Conservation (phyloP, 92 coral and sea anemone species). For the Actinernus sp. region DNA sequence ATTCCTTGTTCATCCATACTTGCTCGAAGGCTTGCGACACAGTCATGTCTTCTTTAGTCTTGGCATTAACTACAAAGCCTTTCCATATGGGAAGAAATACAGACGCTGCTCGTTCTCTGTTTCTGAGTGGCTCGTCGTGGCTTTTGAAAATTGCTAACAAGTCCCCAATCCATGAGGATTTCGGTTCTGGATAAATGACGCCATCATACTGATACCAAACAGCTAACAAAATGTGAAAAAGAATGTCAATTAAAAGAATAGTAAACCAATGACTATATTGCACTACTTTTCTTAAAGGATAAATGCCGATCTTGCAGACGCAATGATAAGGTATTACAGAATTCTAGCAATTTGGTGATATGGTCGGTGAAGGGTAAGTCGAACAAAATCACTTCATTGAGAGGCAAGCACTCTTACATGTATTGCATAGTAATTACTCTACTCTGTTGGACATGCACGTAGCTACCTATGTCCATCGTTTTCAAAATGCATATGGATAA, state of each 20-base stretch:
- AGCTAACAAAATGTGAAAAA: slow-evolving; percentile 3
- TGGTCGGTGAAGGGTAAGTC: too few relatives aligned
- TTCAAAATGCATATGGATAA: too few relatives aligned
- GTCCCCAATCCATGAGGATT: not conserved
- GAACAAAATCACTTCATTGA: too few relatives aligned
- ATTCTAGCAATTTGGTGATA: too few relatives aligned
- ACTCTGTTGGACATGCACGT: too few relatives aligned
- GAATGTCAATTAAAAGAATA: not conserved
- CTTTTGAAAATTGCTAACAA: not conserved
- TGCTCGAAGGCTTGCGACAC: slow-evolving; percentile 37
- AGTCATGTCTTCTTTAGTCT: slow-evolving; percentile 17
- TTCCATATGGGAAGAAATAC: slow-evolving; percentile 62
- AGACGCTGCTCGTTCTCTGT: slow-evolving; percentile 19
- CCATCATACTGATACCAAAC: slow-evolving; percentile 59
- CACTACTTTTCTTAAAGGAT: too few relatives aligned
- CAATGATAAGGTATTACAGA: too few relatives aligned
- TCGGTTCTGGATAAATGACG: slow-evolving; percentile 20
- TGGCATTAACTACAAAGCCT: slow-evolving; percentile 30
- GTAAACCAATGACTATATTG: too few relatives aligned
- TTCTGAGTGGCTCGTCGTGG: not conserved
- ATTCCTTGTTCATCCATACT: not conserved
- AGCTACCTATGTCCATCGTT: too few relatives aligned
- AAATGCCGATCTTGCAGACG: too few relatives aligned
- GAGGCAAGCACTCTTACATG: too few relatives aligned
- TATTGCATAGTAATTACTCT: too few relatives aligned